phyloP scores from a whole-genome alignment of 2,113 vertebrate species.

The Forbesichthys agassizii region DNA sequence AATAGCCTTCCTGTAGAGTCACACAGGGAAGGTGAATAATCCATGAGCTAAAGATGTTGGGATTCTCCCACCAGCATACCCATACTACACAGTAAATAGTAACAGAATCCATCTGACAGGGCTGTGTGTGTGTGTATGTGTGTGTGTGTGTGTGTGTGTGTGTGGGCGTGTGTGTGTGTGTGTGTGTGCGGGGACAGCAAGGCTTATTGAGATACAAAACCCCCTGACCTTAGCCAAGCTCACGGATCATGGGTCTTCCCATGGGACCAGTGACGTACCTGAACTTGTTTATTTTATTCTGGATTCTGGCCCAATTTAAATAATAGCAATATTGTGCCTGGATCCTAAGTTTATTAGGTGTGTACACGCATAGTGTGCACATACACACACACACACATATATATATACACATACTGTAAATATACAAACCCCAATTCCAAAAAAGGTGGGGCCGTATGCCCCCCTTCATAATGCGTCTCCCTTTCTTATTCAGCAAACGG shows the following conservation, averaged over 20 bases:
- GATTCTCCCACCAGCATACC: conserved; percentile 25
- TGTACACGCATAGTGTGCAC: too few relatives aligned
- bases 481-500: too few relatives aligned
- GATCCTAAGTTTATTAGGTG: too few relatives aligned
- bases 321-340: too few relatives aligned
- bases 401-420: too few relatives aligned
- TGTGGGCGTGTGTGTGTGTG: background rate
- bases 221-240: conserved; percentile 1
- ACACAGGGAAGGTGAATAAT: conserved; percentile 53
- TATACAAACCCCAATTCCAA: too few relatives aligned
- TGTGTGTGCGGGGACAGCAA: background rate
- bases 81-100: conserved; percentile 26
- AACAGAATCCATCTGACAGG: conserved; percentile 60
- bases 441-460: too few relatives aligned
- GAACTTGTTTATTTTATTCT: too few relatives aligned
- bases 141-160: background rate
- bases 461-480: too few relatives aligned
- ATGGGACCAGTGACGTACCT: too few relatives aligned
- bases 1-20: conserved; percentile 51
- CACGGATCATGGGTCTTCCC: conserved; percentile 25
- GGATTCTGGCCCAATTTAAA: too few relatives aligned
- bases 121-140: conserved; percentile 1
- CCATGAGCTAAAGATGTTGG: conserved; percentile 46
- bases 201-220: background rate
- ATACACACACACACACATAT: too few relatives aligned